These are phyloP conservation scores for Zygaena filipendulae DNA, from an alignment of 2,888 invertebrate genomes.

Conservation along the genomic window DNA sequence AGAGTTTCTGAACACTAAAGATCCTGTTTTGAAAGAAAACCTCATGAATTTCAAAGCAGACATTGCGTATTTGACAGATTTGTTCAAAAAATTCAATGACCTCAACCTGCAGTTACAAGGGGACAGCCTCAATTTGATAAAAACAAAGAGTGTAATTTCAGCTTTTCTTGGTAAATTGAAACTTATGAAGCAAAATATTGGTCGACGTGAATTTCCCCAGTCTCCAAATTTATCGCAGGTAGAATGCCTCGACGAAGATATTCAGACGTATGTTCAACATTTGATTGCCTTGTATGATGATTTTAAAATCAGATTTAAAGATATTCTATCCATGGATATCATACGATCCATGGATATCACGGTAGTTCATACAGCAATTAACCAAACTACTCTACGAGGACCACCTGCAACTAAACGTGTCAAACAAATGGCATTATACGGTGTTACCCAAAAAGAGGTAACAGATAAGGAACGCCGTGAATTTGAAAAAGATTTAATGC, in stretches of 20 bases:
- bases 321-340: constrained; percentile 4
- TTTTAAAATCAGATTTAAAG: constrained; percentile 5
- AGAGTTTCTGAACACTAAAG: constrained; percentile 7
- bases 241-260: constrained; percentile 8
- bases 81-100: constrained; percentile 14
- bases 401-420: too few relatives aligned
- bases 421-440: too few relatives aligned
- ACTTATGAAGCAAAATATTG: constrained; percentile 20
- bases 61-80: constrained; percentile 18
- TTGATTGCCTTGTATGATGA: constrained; percentile 9
- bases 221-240: constrained; percentile 16
- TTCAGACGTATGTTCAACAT: constrained; percentile 13
- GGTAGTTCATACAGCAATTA: too few relatives aligned
- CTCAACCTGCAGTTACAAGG: too few relatives aligned
- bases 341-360: too few relatives aligned
- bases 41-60: constrained; percentile 38
- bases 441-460: too few relatives aligned
- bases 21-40: constrained; percentile 10
- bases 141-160: constrained; percentile 22
- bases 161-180: constrained; percentile 21
- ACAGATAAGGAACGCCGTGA: too few relatives aligned
- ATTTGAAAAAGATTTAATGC: too few relatives aligned
- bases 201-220: constrained; percentile 21
- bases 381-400: too few relatives aligned
- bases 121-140: constrained; percentile 21